These are phyloP conservation scores for Chymomyza amoena DNA, from an alignment of 2,888 invertebrate genomes.

Conservation along the genomic window DNA sequence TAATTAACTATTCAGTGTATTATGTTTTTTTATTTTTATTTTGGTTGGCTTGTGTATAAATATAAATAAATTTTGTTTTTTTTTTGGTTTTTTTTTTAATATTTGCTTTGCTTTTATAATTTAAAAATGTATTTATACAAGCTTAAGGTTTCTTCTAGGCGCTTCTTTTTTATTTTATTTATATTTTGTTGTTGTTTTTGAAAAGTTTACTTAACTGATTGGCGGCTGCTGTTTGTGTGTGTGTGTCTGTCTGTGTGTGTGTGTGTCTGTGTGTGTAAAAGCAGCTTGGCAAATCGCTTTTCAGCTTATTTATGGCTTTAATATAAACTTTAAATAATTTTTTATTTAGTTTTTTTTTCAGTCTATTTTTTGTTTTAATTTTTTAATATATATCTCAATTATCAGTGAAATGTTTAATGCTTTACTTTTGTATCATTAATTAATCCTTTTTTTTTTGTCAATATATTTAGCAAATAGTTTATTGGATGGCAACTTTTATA, in stretches of 20 bases:
- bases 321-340: conserved; percentile 4
- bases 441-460: conserved; percentile 15
- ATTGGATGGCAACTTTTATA: conserved; percentile 71
- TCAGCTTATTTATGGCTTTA: neutral
- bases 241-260: conserved; percentile 14
- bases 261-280: conserved; percentile 18
- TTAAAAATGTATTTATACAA: neutral
- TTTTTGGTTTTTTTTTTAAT: conserved; percentile 33
- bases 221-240: conserved; percentile 28
- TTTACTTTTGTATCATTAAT: neutral
- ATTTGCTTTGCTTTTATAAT: conserved; percentile 2
- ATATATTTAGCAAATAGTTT: conserved; percentile 24
- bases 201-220: conserved; percentile 24
- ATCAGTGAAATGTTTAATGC: conserved; percentile 1
- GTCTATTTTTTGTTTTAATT: neutral
- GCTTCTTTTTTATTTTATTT: neutral
- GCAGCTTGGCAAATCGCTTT: conserved; percentile 27
- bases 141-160: neutral
- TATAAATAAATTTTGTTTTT: conserved; percentile 63
- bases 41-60: conserved; percentile 49
- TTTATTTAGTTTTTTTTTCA: conserved; percentile 5
- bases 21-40: conserved; percentile 27
- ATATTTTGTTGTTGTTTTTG: neutral
- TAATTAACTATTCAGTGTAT: conserved; percentile 41
- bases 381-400: neutral